A percentile compares a stretch with the other conserved stretches of the same genome.
Conservation (phyloP, 2,888 invertebrate genomes). For the Salpingus planirostris region DNA sequence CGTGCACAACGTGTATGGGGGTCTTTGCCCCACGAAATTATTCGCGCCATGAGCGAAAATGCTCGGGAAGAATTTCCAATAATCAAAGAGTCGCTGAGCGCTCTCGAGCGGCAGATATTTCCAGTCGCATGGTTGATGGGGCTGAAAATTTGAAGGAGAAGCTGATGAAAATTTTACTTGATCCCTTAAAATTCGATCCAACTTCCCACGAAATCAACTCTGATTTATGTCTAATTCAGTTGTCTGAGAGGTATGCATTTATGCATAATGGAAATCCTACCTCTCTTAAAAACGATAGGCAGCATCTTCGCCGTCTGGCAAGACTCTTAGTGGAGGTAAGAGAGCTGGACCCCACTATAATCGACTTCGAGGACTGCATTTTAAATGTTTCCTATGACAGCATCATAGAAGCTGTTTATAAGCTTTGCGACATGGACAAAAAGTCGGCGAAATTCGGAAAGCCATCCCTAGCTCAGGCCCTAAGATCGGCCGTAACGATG, state of each 20-base stretch:
- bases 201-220: neutral
- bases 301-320: slow-evolving; percentile 1
- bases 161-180: neutral
- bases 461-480: neutral
- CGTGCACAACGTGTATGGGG: neutral
- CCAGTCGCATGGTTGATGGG: no score
- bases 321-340: neutral
- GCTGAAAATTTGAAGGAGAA: slow-evolving; percentile 1
- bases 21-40: neutral
- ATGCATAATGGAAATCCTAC: neutral
- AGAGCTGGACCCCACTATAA: neutral
- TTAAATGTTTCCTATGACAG: neutral
- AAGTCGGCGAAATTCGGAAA: neutral
- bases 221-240: neutral
- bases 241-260: neutral
- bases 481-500: neutral
- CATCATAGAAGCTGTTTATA: neutral
- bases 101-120: no score
- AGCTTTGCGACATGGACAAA: neutral
- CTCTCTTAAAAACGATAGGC: slow-evolving; percentile 1
- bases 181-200: neutral
- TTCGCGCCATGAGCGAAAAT: neutral
- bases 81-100: no score
- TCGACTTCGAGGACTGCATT: slow-evolving; percentile 2
- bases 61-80: neutral